These are phyloP conservation scores for Saccostrea cuccullata DNA, from an alignment of 1,140 invertebrate genomes.

Conservation along the genomic window DNA sequence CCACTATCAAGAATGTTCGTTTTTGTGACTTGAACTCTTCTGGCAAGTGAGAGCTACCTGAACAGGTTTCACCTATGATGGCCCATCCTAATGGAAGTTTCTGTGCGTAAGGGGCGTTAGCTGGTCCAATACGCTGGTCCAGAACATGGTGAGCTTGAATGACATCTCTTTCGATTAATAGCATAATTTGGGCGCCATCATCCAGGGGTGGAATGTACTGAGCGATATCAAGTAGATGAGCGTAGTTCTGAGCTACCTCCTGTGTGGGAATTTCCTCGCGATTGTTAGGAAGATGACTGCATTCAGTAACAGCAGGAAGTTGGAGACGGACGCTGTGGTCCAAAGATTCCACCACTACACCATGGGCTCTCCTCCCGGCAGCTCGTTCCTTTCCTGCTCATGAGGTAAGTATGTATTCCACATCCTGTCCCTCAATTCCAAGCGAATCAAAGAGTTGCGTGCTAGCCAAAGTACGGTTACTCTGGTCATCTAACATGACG, in stretches of 20 bases:
- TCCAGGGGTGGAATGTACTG: conserved; percentile 45
- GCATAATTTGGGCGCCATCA: conserved; percentile 33
- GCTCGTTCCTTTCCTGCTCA: conserved; percentile 30
- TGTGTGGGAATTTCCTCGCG: conserved; percentile 52
- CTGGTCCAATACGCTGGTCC: conserved; percentile 38
- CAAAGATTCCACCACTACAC: conserved; percentile 42
- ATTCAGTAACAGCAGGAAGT: conserved; percentile 41
- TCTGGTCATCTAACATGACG: conserved; percentile 56
- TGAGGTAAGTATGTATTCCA: conserved; percentile 35
- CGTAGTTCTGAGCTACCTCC: conserved; percentile 42
- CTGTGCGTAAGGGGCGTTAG: conserved; percentile 41
- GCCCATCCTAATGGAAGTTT: conserved; percentile 55
- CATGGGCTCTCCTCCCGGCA: conserved; percentile 1
- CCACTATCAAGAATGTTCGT: conserved; percentile 34
- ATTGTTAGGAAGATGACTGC: conserved; percentile 38
- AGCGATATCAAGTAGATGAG: conserved; percentile 48
- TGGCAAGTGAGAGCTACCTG: conserved; percentile 40
- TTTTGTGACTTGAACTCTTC: conserved; percentile 25
- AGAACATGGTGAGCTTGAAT: conserved; percentile 46
- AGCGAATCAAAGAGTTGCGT: conserved; percentile 48
- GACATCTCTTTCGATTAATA: conserved; percentile 53
- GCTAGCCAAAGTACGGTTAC: conserved; percentile 41
- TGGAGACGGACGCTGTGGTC: conserved; percentile 33
- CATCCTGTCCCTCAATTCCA: neutral
- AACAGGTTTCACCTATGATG: conserved; percentile 53